Base-by-base conservation (phyloP, 2,113 vertebrate genomes). In the Syngnathoides biaculeatus region DNA sequence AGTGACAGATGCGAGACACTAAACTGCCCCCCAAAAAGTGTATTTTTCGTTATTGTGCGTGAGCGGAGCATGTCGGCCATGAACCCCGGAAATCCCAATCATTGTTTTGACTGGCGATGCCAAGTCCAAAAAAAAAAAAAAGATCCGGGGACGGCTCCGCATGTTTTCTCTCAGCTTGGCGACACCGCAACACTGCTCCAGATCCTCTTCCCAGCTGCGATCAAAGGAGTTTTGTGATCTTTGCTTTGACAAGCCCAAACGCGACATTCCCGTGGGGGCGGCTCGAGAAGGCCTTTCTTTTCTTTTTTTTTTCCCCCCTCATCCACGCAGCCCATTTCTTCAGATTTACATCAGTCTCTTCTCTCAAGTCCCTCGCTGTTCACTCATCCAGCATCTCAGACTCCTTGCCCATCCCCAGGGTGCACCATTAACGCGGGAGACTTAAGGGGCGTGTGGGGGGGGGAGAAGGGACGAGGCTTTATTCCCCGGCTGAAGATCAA, bases 301-400 rank as follows among this genome's bases (percentile, higher is more conserved):
- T 8, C 4, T 67, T 67, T 79, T 77, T 64, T 70, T 78, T 72
- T 78, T 74, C 26, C 72, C 15, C 26, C 30, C 30, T 78, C 74
- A 60, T 69, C 78, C 84, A 80, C 48, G 45, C 56, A 73, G 79
- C 79, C 76, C 69, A 76, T 86, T 86, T 87, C 83, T 86, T 79
- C 84, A 83, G 82, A 87, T 89, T 88, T 88, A 79, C 88, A 78
- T 89, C 84, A 89, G 86, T 83, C 79, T 72, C 67, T 81, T 65
- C 71, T 83, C 68, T 85, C 76, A 82, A 80, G 82, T 65, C 74
- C 9, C 0, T 78, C 0, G 12, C 77, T 58, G 75, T 81, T 79
- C 84, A 71, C 85, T 83, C 85, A 76, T 77, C 69, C 73, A 57
- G 52, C 64, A 42, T 80, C 84, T 75, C 70, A 76, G 73, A 50